Evolutionary conservation across 2,797 vertebrate genomes (phyloP).

Genomic region (Tenualosa thibaudeaui): DNA sequence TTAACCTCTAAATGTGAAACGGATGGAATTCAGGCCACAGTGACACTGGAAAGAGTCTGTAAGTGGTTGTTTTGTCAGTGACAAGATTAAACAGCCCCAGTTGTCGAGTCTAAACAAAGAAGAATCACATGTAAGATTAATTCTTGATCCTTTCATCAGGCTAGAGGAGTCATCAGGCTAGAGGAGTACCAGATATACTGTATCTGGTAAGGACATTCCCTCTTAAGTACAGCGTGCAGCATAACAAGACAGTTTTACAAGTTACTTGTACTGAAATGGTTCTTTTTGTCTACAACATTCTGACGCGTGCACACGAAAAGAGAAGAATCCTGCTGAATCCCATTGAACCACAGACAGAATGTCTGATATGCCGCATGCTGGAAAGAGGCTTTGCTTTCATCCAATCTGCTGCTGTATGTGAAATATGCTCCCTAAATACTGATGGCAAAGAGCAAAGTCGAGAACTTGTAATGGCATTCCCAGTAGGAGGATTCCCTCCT

Average conservation of each 20-base stretch:
- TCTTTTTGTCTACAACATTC: neutral
- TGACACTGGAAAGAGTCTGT: neutral
- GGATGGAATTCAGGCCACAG: neutral
- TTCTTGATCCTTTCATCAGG: neutral
- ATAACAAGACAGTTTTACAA: neutral
- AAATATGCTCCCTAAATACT: slow-evolving; percentile 49
- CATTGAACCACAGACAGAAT: slow-evolving; percentile 29
- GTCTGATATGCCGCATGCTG: slow-evolving; percentile 22
- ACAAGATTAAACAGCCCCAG: neutral
- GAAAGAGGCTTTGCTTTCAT: slow-evolving; percentile 20
- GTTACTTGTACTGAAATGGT: neutral
- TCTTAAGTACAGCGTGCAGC: neutral
- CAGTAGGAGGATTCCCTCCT: slow-evolving; percentile 37
- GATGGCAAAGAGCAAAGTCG: slow-evolving; percentile 52
- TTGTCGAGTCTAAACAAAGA: neutral
- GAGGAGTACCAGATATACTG: neutral
- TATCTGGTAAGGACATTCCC: neutral
- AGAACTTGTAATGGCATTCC: slow-evolving; percentile 49
- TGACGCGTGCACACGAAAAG: neutral
- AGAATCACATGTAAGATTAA: neutral
- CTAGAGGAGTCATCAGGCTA: neutral
- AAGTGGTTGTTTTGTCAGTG: neutral
- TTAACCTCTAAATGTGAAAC: too few species aligned
- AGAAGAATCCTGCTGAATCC: neutral
- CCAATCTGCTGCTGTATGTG: neutral